These are phyloP conservation scores for Neodiprion pinetum DNA, from an alignment of 1,140 invertebrate genomes.

Conservation along the genomic window DNA sequence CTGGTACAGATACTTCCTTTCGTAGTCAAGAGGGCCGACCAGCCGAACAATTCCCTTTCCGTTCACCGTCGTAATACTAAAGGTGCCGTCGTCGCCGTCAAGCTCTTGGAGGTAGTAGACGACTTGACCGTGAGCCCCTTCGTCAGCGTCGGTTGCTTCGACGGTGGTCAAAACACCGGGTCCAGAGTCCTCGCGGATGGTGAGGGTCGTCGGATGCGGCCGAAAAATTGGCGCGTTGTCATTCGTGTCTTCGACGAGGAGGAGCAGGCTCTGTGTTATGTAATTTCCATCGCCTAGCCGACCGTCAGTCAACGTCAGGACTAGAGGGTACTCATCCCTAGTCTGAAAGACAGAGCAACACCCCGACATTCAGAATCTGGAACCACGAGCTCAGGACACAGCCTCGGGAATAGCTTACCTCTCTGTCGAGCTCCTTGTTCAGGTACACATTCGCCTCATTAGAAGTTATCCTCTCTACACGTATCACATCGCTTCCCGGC, in stretches of 20 bases:
- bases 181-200: slow-evolving; percentile 78
- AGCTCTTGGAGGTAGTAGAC: slow-evolving; percentile 79
- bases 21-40: slow-evolving; percentile 83
- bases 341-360: slow-evolving; percentile 61
- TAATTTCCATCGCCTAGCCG: slow-evolving; percentile 86
- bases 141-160: slow-evolving; percentile 87
- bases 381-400: slow-evolving; percentile 28
- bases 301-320: slow-evolving; percentile 89
- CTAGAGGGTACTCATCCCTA: slow-evolving; percentile 86
- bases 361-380: slow-evolving; percentile 18
- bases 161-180: slow-evolving; percentile 79
- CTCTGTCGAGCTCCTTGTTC: slow-evolving; percentile 88
- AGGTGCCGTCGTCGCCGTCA: slow-evolving; percentile 79
- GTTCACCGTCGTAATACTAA: slow-evolving; percentile 83
- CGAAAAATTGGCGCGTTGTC: slow-evolving; percentile 90
- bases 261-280: slow-evolving; percentile 87
- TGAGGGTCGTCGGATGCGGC: slow-evolving; percentile 82
- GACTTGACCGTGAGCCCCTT: slow-evolving; percentile 89
- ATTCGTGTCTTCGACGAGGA: slow-evolving; percentile 91
- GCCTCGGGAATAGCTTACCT: slow-evolving; percentile 65
- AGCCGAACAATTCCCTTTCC: slow-evolving; percentile 87
- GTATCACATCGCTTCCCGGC: slow-evolving; percentile 81
- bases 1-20: slow-evolving; percentile 87
- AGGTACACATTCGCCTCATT: slow-evolving; percentile 88
- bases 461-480: slow-evolving; percentile 79